These are phyloP conservation scores for Ianthella basta DNA, from an alignment of 37 sponge, comb jelly and placozoan species.

Conservation along the genomic window DNA sequence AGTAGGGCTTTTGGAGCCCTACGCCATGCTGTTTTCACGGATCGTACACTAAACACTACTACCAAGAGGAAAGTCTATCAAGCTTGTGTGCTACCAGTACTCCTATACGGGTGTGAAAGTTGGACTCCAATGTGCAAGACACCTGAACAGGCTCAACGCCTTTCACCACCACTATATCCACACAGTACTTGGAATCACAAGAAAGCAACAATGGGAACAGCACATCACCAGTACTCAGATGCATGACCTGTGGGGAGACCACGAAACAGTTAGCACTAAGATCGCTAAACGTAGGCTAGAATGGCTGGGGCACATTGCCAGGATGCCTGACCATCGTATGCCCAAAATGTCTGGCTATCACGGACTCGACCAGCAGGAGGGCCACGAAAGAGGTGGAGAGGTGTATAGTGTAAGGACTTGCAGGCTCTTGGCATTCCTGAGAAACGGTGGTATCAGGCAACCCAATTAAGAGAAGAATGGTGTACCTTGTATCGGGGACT, in stretches of 20 bases:
- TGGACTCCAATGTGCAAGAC: neutral
- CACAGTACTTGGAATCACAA: neutral
- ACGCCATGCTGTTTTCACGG: neutral
- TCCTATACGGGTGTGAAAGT: neutral
- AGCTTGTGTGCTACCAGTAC: neutral
- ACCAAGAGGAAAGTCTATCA: neutral
- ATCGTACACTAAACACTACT: neutral
- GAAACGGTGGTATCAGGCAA: neutral
- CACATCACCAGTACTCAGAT: neutral
- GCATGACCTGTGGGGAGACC: neutral
- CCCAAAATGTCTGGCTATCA: neutral
- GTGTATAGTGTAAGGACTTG: neutral
- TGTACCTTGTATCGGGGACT: neutral
- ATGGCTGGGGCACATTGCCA: constrained; percentile 19
- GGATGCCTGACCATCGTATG: neutral
- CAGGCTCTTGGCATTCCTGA: neutral
- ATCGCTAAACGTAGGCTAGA: neutral
- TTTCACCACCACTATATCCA: neutral
- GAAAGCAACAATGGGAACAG: neutral
- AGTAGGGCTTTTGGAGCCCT: neutral
- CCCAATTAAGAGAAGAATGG: neutral
- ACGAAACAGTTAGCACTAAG: neutral
- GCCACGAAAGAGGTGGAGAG: neutral
- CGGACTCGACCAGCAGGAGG: neutral
- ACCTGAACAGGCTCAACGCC: neutral